phyloP scores from a whole-genome alignment of 2,113 vertebrate genomes.

The Megaptera novaeangliae region DNA sequence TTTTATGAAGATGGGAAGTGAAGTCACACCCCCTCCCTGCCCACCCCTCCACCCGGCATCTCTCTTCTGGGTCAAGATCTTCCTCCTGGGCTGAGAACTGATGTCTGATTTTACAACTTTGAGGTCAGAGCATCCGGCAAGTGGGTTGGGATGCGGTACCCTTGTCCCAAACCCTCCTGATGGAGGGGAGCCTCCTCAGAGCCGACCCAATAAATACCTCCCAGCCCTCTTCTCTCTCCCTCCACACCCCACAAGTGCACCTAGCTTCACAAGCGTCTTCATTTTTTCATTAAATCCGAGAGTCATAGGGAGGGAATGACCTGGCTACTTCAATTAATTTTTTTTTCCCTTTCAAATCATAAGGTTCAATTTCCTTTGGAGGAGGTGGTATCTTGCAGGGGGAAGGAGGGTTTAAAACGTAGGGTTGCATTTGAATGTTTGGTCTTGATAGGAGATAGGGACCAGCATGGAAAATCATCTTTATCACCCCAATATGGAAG shows the following conservation, averaged over 20 bases:
- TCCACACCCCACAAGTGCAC: background rate
- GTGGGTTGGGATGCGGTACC: background rate
- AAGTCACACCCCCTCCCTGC: background rate
- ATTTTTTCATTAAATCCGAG: conserved; percentile 65
- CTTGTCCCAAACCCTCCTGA: background rate
- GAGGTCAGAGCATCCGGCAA: background rate
- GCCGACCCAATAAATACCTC: fast-evolving
- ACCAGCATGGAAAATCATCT: conserved; percentile 74
- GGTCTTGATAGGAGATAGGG: conserved; percentile 77
- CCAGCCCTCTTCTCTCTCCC: background rate
- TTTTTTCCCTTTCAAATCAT: conserved; percentile 65
- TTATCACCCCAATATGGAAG: conserved; percentile 51
- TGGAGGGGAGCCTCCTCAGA: fast-evolving
- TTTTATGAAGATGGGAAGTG: conserved; percentile 16
- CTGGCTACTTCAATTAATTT: conserved; percentile 72
- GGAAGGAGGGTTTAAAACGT: background rate
- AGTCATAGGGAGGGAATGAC: conserved; percentile 46
- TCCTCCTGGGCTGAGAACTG: fast-evolving
- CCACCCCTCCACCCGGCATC: background rate
- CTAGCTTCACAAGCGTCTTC: background rate
- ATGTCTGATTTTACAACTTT: background rate
- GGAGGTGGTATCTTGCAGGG: conserved; percentile 44
- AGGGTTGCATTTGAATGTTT: conserved; percentile 71
- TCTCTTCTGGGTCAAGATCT: conserved; percentile 25
- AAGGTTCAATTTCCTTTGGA: conserved; percentile 68